A percentile compares a stretch with the other conserved stretches of the same genome.
Evolutionary conservation across 2,113 vertebrate genomes (phyloP).

Genomic region (Pomatorhinus ruficollis): DNA sequence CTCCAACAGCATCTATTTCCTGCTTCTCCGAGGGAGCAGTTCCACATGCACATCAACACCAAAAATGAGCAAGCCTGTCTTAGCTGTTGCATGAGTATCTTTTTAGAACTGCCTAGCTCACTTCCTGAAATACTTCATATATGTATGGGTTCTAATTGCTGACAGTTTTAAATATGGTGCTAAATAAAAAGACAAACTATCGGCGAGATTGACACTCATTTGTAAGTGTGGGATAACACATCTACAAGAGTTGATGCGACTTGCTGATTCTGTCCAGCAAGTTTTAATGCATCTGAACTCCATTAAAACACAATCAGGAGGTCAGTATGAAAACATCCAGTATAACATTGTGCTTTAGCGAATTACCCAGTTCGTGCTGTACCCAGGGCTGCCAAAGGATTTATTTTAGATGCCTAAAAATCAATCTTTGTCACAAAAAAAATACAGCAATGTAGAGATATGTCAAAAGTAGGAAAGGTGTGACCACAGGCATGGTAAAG

Average conservation of each 20-base stretch:
- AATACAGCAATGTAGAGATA: neutral
- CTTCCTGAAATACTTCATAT: neutral
- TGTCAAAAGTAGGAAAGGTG: neutral
- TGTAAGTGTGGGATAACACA: neutral
- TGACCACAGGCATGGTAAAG: neutral
- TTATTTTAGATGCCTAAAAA: neutral
- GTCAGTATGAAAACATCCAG: neutral
- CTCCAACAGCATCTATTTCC: neutral
- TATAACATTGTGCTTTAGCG: neutral
- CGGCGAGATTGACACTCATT: neutral
- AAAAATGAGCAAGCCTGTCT: neutral
- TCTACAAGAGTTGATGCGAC: neutral
- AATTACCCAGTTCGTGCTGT: neutral
- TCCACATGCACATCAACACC: neutral
- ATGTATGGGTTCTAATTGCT: neutral
- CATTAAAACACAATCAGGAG: neutral
- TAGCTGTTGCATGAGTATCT: neutral
- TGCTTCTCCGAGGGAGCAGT: neutral
- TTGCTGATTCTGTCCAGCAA: neutral
- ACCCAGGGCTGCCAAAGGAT: neutral
- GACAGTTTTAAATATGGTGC: neutral
- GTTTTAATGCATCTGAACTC: neutral
- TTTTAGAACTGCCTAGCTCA: neutral
- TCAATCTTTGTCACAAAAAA: neutral
- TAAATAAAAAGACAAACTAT: neutral